phyloP scores from a whole-genome alignment of 2,888 invertebrate species.

The Helleia helle region DNA sequence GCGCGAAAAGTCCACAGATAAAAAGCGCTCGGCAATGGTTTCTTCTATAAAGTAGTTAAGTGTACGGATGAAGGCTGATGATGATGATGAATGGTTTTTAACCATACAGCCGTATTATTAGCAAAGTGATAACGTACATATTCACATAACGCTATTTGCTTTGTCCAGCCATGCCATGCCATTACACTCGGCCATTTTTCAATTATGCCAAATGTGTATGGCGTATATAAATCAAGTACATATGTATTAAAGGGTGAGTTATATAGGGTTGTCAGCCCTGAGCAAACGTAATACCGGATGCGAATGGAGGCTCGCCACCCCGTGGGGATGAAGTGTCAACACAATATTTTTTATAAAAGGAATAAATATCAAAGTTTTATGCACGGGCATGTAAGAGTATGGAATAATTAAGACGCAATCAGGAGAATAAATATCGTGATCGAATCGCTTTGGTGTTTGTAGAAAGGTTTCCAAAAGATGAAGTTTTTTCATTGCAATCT shows the following conservation, averaged over 20 bases:
- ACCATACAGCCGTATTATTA: background rate
- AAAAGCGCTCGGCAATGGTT: constrained; percentile 8
- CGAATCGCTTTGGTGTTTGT: no score
- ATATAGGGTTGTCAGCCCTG: background rate
- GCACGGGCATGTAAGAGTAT: constrained; percentile 11
- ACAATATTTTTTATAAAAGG: constrained; percentile 9
- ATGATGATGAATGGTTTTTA: constrained; percentile 9
- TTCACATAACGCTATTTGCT: constrained; percentile 38
- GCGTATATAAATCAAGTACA: constrained; percentile 54
- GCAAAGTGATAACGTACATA: background rate
- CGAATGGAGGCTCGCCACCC: constrained; percentile 21
- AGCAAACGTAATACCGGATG: background rate
- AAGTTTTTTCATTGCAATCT: no score
- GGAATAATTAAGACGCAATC: constrained; percentile 5
- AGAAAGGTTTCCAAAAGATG: no score
- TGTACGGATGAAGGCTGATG: no score
- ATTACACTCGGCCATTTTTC: constrained; percentile 64
- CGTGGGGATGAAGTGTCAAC: constrained; percentile 6
- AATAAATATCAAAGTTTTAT: constrained; percentile 7
- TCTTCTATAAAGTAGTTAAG: no score
- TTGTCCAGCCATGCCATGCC: constrained; percentile 39
- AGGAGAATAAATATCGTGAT: no score
- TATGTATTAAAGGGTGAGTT: constrained; percentile 24
- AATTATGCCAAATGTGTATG: constrained; percentile 69
- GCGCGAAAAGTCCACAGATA: background rate